Evolutionary conservation across 2,888 invertebrate species (phyloP).

Genomic region (Drosophila dives): DNA sequence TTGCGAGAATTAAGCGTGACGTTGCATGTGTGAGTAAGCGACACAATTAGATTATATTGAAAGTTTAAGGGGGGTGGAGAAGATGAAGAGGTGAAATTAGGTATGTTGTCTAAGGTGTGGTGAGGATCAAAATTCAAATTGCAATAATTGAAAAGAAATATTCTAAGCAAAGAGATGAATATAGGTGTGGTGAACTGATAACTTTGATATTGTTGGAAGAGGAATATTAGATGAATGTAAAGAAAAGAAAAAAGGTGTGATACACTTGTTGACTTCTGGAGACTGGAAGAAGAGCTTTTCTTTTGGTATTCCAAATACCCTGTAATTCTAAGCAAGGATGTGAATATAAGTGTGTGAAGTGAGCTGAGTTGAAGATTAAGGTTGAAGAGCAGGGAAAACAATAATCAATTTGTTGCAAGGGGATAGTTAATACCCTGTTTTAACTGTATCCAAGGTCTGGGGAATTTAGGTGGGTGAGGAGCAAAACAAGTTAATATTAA

Average conservation of each 20-base stretch:
- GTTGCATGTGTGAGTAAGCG: constrained; percentile 93
- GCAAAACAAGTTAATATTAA: neutral
- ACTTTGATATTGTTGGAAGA: neutral
- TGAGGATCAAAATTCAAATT: neutral
- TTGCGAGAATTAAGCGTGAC: constrained; percentile 98
- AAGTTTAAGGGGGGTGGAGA: neutral
- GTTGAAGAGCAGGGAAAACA: fast-evolving
- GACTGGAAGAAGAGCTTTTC: too few relatives aligned
- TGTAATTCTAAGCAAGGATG: neutral
- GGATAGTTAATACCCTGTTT: neutral
- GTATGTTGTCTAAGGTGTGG: neutral
- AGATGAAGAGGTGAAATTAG: neutral
- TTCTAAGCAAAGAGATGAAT: neutral
- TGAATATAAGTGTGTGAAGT: too few relatives aligned
- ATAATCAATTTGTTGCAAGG: neutral
- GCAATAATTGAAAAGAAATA: neutral
- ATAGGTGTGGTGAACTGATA: neutral
- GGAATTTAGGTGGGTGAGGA: neutral
- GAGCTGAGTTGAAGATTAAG: neutral
- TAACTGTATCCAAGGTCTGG: neutral
- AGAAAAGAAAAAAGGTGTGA: neutral
- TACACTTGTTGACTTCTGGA: too few relatives aligned
- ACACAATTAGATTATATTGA: neutral
- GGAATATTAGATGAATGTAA: neutral
- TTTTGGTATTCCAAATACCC: neutral